These are phyloP conservation scores for Lacerta viridis DNA, from an alignment of 2,797 vertebrate species.

Conservation along the genomic window DNA sequence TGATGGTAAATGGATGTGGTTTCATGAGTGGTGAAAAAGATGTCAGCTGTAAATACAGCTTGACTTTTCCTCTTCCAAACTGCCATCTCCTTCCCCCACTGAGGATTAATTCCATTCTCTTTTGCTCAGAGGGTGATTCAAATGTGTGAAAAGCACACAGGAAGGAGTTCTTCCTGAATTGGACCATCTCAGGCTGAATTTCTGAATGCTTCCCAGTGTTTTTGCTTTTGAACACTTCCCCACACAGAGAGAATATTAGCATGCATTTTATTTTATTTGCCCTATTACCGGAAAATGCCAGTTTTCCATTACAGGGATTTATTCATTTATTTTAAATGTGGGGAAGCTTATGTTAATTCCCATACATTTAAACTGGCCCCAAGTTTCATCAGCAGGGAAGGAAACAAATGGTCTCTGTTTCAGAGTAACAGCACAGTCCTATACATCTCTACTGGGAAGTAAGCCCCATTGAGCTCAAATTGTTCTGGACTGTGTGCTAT, in stretches of 20 bases:
- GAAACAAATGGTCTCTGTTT: not conserved
- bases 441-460: not conserved
- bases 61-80: not conserved
- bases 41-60: not conserved
- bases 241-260: not conserved
- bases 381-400: not conserved
- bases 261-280: not conserved
- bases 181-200: not conserved
- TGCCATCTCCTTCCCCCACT: not conserved
- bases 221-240: too few species aligned
- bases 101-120: not conserved
- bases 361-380: not conserved
- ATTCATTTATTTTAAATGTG: too few species aligned
- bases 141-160: not conserved
- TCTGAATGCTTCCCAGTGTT: not conserved
- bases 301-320: not conserved
- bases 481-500: not conserved
- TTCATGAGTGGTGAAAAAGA: not conserved
- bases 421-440: not conserved
- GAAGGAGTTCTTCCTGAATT: not conserved
- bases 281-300: not conserved
- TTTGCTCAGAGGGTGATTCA: not conserved
- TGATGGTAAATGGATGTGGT: conserved; percentile 55
- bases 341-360: not conserved
- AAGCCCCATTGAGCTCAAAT: not conserved